A percentile compares a stretch with the other conserved stretches of the same genome.
Conservation (phyloP, 2,797 vertebrate species). For the Melanotaenia pygmaea region DNA sequence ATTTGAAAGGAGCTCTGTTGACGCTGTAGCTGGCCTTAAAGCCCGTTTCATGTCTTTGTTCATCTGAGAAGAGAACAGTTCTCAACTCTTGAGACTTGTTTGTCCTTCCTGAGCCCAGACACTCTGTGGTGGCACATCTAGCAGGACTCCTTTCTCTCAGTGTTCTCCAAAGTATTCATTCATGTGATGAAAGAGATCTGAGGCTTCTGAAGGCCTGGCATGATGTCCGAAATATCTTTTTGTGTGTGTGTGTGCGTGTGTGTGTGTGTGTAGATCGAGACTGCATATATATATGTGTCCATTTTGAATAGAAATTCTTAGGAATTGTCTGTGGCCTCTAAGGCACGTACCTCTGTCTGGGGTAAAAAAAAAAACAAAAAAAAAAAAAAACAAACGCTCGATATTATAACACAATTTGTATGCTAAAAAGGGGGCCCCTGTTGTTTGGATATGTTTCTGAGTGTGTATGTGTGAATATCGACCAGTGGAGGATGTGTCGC, state of each 20-base stretch:
- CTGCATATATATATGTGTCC: slow-evolving; percentile 45
- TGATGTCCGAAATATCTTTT: slow-evolving; percentile 41
- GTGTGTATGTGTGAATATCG: slow-evolving; percentile 51
- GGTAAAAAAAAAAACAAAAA: not conserved
- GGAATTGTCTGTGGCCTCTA: slow-evolving; percentile 49
- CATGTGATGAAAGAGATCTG: slow-evolving; percentile 56
- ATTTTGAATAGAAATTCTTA: slow-evolving; percentile 69
- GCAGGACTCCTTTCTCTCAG: slow-evolving; percentile 30
- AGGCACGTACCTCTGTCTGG: slow-evolving; percentile 48
- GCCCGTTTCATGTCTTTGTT: slow-evolving; percentile 68
- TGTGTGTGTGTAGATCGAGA: slow-evolving; percentile 47
- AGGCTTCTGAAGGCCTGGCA: slow-evolving; percentile 37
- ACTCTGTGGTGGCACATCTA: slow-evolving; percentile 26
- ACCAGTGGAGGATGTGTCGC: slow-evolving; percentile 70
- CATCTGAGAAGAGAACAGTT: slow-evolving; percentile 58
- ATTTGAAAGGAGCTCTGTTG: slow-evolving; percentile 56
- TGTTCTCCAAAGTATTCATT: slow-evolving; percentile 51
- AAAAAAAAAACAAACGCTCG: slow-evolving; percentile 28
- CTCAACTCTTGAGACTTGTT: slow-evolving; percentile 63
- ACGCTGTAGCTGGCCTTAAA: slow-evolving; percentile 55
- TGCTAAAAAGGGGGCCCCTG: slow-evolving; percentile 71
- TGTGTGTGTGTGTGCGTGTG: not conserved
- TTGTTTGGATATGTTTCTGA: slow-evolving; percentile 64
- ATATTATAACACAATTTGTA: slow-evolving; percentile 77
- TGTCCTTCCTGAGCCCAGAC: slow-evolving; percentile 65